phyloP scores from a whole-genome alignment of 2,888 invertebrate species.

The Dolichomitus sp. region DNA sequence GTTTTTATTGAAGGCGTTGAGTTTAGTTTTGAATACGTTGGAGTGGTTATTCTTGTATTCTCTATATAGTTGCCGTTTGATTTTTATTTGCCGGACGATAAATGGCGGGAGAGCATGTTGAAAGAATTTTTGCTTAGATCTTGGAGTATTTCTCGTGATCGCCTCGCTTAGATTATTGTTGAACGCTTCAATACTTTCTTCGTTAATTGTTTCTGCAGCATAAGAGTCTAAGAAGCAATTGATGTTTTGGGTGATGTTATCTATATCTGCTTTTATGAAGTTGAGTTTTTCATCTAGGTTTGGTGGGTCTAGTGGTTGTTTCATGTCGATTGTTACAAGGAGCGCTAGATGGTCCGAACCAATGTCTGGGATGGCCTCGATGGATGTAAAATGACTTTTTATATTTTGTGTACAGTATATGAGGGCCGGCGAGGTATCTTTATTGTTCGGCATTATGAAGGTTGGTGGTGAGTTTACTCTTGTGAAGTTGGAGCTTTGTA shows the following conservation, averaged over 20 bases:
- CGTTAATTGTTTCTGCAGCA: neutral
- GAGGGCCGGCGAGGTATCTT: slow-evolving; percentile 14
- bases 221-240: slow-evolving; percentile 6
- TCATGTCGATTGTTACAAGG: neutral
- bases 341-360: slow-evolving; percentile 20
- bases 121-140: slow-evolving; percentile 10
- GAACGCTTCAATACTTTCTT: slow-evolving; percentile 2
- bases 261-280: slow-evolving; percentile 23
- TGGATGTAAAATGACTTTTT: neutral
- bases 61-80: slow-evolving; percentile 21
- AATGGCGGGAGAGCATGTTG: slow-evolving; percentile 21
- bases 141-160: slow-evolving; percentile 11
- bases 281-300: neutral
- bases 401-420: slow-evolving; percentile 30
- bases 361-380: slow-evolving; percentile 7
- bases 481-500: slow-evolving; percentile 24
- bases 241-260: slow-evolving; percentile 3
- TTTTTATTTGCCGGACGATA: slow-evolving; percentile 15
- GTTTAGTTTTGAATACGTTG: slow-evolving; percentile 3
- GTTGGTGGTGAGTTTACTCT: slow-evolving; percentile 16
- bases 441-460: slow-evolving; percentile 38
- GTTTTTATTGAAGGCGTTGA: slow-evolving; percentile 26
- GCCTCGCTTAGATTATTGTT: neutral
- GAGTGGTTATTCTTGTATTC: slow-evolving; percentile 17
- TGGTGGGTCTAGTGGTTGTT: neutral